These are phyloP conservation scores for Pseudococcus viburni DNA, from an alignment of 2,888 invertebrate genomes.

Conservation along the genomic window DNA sequence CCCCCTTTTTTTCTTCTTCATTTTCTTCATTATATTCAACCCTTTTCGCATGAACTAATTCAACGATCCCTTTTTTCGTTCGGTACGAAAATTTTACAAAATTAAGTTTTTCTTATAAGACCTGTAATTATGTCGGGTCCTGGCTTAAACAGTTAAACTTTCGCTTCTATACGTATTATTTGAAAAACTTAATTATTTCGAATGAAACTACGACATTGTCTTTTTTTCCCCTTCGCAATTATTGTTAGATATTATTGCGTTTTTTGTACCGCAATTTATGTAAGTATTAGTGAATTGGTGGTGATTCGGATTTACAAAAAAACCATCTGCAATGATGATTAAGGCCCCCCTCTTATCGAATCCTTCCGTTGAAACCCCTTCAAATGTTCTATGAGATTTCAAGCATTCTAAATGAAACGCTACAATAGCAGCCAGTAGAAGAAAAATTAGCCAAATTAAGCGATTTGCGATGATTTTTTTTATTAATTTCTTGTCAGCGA, in stretches of 20 bases:
- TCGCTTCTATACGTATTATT: not conserved
- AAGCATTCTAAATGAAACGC: no score
- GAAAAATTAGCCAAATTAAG: no score
- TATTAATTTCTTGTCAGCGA: no score
- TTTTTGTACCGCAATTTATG: not conserved
- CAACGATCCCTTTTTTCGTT: not conserved
- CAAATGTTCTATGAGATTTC: no score
- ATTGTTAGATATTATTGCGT: not conserved
- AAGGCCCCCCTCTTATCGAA: no score
- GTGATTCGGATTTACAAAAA: no score
- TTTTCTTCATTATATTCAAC: slow-evolving; percentile 27
- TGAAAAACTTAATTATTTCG: slow-evolving; percentile 47
- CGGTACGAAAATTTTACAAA: slow-evolving; percentile 50
- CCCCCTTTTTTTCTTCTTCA: slow-evolving; percentile 11
- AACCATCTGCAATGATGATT: no score
- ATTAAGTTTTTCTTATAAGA: slow-evolving; percentile 59
- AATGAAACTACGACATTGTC: not conserved
- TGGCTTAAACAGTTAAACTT: slow-evolving; percentile 1
- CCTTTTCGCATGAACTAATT: slow-evolving; percentile 11
- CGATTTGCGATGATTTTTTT: no score
- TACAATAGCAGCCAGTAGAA: no score
- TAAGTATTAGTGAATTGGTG: no score
- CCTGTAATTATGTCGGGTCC: slow-evolving; percentile 55
- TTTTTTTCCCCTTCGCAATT: not conserved
- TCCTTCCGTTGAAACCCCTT: no score